Evolutionary conservation across 2,113 vertebrate species (phyloP).

Genomic region (Dasyurus viverrinus): DNA sequence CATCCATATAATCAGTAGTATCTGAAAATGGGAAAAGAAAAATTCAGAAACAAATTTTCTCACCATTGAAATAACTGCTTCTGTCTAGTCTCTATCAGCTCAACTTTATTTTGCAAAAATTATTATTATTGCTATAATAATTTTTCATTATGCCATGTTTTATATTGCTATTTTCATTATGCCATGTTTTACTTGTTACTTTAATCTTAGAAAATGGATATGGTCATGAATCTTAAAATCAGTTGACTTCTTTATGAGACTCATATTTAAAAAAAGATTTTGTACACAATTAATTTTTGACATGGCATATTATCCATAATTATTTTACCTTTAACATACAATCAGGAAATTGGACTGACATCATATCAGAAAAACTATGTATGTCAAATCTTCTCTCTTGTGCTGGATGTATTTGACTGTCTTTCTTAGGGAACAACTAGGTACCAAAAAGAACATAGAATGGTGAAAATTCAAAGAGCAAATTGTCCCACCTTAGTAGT

Average conservation of each 20-base stretch:
- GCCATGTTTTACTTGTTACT: too few relatives aligned
- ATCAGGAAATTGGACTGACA: not conserved
- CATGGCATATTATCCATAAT: too few relatives aligned
- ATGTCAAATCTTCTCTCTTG: too few relatives aligned
- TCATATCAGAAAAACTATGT: not conserved
- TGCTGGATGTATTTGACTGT: not conserved
- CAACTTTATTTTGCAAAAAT: not conserved
- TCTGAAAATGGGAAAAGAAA: not conserved
- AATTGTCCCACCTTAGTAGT: conserved; percentile 76
- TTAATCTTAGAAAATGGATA: too few relatives aligned
- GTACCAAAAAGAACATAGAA: conserved; percentile 78
- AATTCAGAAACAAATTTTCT: not conserved
- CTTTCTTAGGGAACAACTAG: conserved; percentile 64
- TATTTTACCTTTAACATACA: not conserved
- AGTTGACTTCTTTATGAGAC: too few relatives aligned
- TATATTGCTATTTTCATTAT: too few relatives aligned
- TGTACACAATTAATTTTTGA: too few relatives aligned
- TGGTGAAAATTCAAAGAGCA: conserved; percentile 71
- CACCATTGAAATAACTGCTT: conserved; percentile 7
- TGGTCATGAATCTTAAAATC: too few relatives aligned
- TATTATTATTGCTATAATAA: too few relatives aligned
- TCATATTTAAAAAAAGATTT: too few relatives aligned
- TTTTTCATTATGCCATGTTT: too few relatives aligned
- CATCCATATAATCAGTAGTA: not conserved
- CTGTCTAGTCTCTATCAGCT: not conserved